Evolutionary conservation across 2,797 vertebrate species (phyloP), one percentile per base, ranked within the genome.

Genomic region (Epinephelus awoara): DNA sequence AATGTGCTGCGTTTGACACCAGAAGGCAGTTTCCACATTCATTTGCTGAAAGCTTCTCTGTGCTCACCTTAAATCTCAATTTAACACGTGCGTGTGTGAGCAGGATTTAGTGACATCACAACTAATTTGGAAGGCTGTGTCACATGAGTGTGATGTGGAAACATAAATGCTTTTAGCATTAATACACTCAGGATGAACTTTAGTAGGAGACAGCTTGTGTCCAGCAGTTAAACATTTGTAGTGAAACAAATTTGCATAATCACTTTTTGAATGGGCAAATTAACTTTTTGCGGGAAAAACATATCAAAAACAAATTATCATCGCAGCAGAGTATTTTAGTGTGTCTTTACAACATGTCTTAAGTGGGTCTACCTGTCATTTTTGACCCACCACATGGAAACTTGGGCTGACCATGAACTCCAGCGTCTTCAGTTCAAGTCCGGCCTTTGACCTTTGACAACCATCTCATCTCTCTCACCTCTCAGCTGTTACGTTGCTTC

Each of bases 21-120:
- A 18, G 49, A 23, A 21, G n/a, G 64, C 15, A 2, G 49, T 40
- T 51, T 51, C 23, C 4, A 52, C 2, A 17, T 40, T 51, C 25
- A 51, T 34, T 47, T 38, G 42, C 23, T 64, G 42, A 19, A 47
- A 63, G 59, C 17, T 7, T 34, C 62, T 65, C 62, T 34, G 6
- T 9, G 47, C 49, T 66, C 49, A 40, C n/a, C 29, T 66, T 23
- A 23, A 77, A 65, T 71, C 34, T 44, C 21, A 44, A 4, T 40
- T 62, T 13, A 46, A 46, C n/a, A 46, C 0, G 2, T 25, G 4
- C 40, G 1, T 2, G 3, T 25, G n/a, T 0, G 3, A 38, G 29
- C 19, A 5, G 12, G 42, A 19, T 49, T 27, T 25, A 46, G 13
- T 55, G 51, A 12, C 21, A 25, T 50, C 23, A 59, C 49, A 52